Base-by-base conservation (phyloP, 2,888 invertebrate genomes). In the Thysanoteuthis rhombus region DNA sequence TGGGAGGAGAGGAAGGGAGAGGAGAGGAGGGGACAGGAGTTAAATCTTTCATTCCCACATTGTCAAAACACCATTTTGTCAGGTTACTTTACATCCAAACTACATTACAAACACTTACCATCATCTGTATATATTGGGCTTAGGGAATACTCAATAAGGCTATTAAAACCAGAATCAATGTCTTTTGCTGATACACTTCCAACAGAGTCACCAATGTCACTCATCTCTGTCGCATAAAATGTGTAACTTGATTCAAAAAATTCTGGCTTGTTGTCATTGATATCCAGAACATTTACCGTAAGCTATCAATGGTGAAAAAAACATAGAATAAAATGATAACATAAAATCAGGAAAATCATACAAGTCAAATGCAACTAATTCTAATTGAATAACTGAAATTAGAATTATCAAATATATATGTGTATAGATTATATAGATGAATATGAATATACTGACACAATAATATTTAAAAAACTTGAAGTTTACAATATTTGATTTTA, bases 101-200 rank as follows among this genome's bases (percentile, higher is more conserved):
- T n/a, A n/a, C 5, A 42, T 42, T 42, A 8, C 6, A 42, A 42
- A 25, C 6, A 75, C 75, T 75, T 75, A 75, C 75, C 75, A n/a
- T 45, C 19, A 32, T 91, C 42, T 22, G 39, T 32, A 91, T 91
- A 32, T 39, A 91, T 93, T 22, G 93, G 93, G 28, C 95, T 95
- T 2, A 96, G 58, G 0, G 90, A 94, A 93, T 95, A 96, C 12
- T 93, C 92, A 3, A 96, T 92, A 0, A 94, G 92, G 5, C 95
- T 95, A 93, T 94, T 95, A 90, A 94, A 95, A 16, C 94, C 93
- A 38, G 95, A 95, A 93, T 96, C 96, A 0, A 12, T 40, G 93
- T 96, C 96, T 25, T 93, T 94, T 16, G 96, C 96, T 42, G 91
- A 93, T 0, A 96, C 94, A 5, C 75, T 92, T 12, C 95, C 95